Conservation (phyloP, 1,140 invertebrate genomes). For the Melipona quadrifasciata region DNA sequence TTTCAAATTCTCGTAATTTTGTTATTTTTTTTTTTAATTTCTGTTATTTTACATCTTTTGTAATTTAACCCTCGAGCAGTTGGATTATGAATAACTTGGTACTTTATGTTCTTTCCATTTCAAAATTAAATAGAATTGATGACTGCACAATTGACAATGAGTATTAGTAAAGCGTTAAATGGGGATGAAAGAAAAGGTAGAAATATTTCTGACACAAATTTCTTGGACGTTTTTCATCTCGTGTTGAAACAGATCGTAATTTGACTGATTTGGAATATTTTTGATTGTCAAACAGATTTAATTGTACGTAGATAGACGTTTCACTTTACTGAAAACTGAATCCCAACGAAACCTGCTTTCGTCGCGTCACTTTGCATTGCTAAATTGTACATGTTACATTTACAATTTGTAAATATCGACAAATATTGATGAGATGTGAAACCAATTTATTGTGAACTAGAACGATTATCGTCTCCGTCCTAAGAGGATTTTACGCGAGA, state of each 20-base stretch:
- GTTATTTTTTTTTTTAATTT: too few relatives aligned
- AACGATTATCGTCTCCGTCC: slow-evolving; percentile 7
- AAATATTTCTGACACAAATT: too few relatives aligned
- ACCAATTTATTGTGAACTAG: neutral
- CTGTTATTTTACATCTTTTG: too few relatives aligned
- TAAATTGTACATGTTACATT: neutral
- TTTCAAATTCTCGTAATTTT: too few relatives aligned
- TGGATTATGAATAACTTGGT: too few relatives aligned
- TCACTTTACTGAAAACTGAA: too few relatives aligned
- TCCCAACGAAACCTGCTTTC: neutral
- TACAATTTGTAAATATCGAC: neutral
- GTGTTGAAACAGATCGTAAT: neutral
- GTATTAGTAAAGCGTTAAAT: too few relatives aligned
- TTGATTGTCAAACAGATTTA: neutral
- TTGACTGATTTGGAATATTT: neutral
- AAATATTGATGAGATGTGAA: neutral
- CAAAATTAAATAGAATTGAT: too few relatives aligned
- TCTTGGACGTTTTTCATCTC: neutral
- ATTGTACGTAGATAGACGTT: neutral
- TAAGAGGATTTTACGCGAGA: neutral
- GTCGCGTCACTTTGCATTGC: neutral
- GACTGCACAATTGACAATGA: too few relatives aligned
- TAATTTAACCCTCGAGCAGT: too few relatives aligned
- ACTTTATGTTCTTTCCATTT: too few relatives aligned
- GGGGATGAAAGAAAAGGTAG: too few relatives aligned